Evolutionary conservation across 23 tunicate species (phyloP).

Genomic region (Pegea sp.): DNA sequence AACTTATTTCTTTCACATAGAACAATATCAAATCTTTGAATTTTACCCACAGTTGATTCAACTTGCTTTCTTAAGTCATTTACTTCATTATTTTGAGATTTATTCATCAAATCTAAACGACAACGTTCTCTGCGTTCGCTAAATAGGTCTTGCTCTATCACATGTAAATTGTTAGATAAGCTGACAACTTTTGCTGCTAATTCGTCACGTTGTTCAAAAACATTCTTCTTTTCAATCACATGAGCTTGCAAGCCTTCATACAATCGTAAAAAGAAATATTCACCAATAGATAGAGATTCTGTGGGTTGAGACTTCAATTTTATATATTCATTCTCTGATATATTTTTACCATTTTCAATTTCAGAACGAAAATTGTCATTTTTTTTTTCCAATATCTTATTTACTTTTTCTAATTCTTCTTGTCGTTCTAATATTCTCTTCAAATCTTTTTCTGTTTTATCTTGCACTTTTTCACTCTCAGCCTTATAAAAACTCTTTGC

Average conservation of each 20-base stretch:
- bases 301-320: slow-evolving; percentile 39
- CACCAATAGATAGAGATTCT: slow-evolving; percentile 34
- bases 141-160: slow-evolving; percentile 18
- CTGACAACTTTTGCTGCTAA: slow-evolving; percentile 42
- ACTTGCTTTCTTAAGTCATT: slow-evolving; percentile 15
- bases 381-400: slow-evolving; percentile 42
- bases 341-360: slow-evolving; percentile 29
- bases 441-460: slow-evolving; percentile 66
- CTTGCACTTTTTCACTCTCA: slow-evolving; percentile 36
- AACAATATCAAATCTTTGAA: slow-evolving; percentile 57
- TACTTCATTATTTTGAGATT: slow-evolving; percentile 8
- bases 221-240: slow-evolving; percentile 40
- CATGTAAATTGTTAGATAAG: slow-evolving; percentile 20
- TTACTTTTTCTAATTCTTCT: slow-evolving; percentile 55
- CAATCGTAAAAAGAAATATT: slow-evolving; percentile 45
- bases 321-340: slow-evolving; percentile 45
- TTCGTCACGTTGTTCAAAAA: slow-evolving; percentile 48
- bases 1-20: slow-evolving; percentile 45
- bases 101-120: slow-evolving; percentile 20
- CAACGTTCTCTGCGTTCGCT: slow-evolving; percentile 24
- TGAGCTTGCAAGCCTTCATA: slow-evolving; percentile 49
- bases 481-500: slow-evolving; percentile 55
- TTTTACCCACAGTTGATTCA: slow-evolving; percentile 29
- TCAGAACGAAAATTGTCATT: slow-evolving; percentile 35
- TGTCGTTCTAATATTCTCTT: slow-evolving; percentile 78